Base-by-base conservation (phyloP, 53 echinoderm and acorn worm genomes). In the Luidia sarsii region DNA sequence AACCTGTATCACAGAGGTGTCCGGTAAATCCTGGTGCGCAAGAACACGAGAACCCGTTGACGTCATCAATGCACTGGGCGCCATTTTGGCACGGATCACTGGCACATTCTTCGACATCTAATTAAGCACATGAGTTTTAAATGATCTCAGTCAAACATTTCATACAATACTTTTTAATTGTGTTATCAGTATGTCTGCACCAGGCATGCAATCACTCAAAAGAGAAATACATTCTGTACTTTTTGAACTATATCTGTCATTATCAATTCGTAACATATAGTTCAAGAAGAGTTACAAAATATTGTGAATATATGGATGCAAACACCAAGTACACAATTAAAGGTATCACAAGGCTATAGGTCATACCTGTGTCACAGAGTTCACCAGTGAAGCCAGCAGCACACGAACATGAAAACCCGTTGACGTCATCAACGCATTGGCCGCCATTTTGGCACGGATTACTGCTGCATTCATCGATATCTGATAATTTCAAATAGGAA, bases 391-490 rank as follows among this genome's bases (percentile, higher is more conserved):
- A 59, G 0, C 59, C 59, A 0, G 0, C 10, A 31, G 59, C 1
- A 2, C 59, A 59, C 15, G 13, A 2, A 28, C 59, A 59, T 9
- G 31, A 30, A 33, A 29, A 95, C 16, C 68, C 18, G 54, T 81
- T 87, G 11, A 87, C 41, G 13, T 74, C 55, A 37, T 95, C 92
- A 4, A 57, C 64, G 48, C 95, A 95, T n/a, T 89, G 83, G 5
- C 86, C 95, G 55, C 74, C 80, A 39, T 92, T 95, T 27, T 48
- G 31, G 18, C 95, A 95, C 0, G 95, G 95, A 50, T 25, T 66
- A 70, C 89, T 86, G 31, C 59, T 28, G 1, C 59, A 59, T 32
- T 59, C 59, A 3, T 59, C 59, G 16, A 59, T 59, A 30, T 28
- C 59, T 59, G 31, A 59, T 41, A 7, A 11, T 11, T 7, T 6